Evolutionary conservation across 2,888 invertebrate genomes (phyloP).

Genomic region (Eupithecia pulchellata): DNA sequence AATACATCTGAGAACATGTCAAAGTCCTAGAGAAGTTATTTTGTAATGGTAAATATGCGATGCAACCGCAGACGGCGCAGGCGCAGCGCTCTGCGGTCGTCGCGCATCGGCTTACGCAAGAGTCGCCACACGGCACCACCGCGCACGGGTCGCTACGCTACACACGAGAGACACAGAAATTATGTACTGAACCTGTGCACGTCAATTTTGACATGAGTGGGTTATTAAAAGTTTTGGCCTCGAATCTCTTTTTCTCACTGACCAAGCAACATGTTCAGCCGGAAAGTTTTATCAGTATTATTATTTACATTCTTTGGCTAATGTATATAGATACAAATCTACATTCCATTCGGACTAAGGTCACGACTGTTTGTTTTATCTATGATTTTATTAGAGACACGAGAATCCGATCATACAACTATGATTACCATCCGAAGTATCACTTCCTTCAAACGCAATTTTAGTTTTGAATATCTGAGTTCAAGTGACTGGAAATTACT

Average conservation of each 20-base stretch:
- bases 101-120: constrained; percentile 34
- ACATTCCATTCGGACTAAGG: background rate
- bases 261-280: background rate
- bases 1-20: background rate
- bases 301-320: background rate
- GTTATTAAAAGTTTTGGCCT: background rate
- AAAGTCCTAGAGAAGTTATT: constrained; percentile 13
- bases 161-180: background rate
- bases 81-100: constrained; percentile 23
- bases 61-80: constrained; percentile 17
- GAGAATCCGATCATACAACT: background rate
- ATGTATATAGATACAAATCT: background rate
- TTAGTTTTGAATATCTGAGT: background rate
- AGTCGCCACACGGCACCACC: constrained; percentile 9
- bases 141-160: constrained; percentile 13
- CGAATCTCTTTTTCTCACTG: background rate
- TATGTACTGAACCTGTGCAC: background rate
- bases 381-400: background rate
- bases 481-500: background rate
- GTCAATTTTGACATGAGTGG: background rate
- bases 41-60: constrained; percentile 28
- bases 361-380: background rate
- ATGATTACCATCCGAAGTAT: background rate
- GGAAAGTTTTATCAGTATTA: background rate
- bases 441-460: background rate